Percentiles rank a stretch among this genome's conserved stretches.
phyloP scores from a whole-genome alignment of 2,113 vertebrate species.

The Otus sunia region DNA sequence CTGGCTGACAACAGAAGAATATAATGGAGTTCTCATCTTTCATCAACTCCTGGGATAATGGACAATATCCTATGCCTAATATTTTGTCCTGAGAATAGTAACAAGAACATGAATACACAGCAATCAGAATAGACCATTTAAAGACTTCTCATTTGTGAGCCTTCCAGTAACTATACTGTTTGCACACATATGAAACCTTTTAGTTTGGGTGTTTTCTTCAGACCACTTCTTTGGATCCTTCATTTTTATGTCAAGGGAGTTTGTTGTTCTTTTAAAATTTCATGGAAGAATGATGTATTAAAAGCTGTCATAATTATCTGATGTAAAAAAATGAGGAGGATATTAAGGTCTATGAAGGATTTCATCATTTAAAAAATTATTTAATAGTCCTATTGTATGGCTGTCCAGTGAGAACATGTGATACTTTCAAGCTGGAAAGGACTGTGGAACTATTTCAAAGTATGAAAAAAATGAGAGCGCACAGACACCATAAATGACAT shows the following conservation, averaged over 20 bases:
- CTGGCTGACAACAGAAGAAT: not conserved
- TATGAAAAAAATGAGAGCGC: not conserved
- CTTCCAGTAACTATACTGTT: not conserved
- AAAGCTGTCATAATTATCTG: not conserved
- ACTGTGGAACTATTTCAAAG: not conserved
- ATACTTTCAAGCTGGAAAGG: not conserved
- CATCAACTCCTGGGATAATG: not conserved
- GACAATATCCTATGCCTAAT: not conserved
- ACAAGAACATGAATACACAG: not conserved
- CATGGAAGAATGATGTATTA: not conserved
- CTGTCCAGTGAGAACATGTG: not conserved
- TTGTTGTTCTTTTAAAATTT: not conserved
- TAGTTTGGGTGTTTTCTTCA: not conserved
- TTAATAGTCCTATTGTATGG: not conserved
- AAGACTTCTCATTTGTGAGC: not conserved
- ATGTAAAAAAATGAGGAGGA: not conserved
- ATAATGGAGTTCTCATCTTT: not conserved
- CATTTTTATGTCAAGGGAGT: not conserved
- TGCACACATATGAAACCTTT: not conserved
- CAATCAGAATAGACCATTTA: not conserved
- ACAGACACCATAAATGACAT: not conserved
- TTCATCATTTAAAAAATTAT: not conserved
- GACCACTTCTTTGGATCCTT: not conserved
- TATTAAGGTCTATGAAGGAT: not conserved
- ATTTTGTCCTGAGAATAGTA: not conserved